Base-by-base conservation (phyloP, 2,797 vertebrate species). In the Phrynocephalus forsythii region DNA sequence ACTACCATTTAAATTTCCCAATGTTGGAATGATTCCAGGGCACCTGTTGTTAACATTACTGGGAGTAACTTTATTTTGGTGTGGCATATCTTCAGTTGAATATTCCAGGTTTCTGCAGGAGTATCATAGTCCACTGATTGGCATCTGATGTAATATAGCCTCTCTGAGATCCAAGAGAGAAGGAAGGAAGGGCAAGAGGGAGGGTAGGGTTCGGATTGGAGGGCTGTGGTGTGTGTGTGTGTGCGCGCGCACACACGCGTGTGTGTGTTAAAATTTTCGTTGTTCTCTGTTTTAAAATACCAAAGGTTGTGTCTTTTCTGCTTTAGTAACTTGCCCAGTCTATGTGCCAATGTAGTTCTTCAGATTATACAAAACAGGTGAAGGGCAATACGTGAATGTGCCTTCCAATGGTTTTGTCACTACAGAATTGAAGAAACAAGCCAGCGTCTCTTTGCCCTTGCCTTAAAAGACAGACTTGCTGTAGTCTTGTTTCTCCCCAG, bases 371-470 rank as follows among this genome's bases (percentile, higher is more conserved):
- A 71, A 71, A 44, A 3, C 15, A 18, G 60, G 22, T 30, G 15
- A 3, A 1, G 18, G 33, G 1, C 76, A 52, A 52, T 22, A 44
- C 38, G 38, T 13, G 82, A 56, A 79, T 48, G 24, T 13, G 24
- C 13, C 86, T 52, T 48, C 50, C 28, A 38, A 0, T 22, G 44
- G 1, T 28, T 3, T 24, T 87, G n/a, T 83, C 82, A 86, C 78
- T 81, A 22, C 0, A 56, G 79, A 8, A 44, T 16, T 83, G 71
- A 0, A 1, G 0, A 24, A 44, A 24, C 33, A 0, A 0, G 0
- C 10, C n/a, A 28, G 13, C 20, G 1, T 10, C 48, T 72, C 73
- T 68, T 79, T 0, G 24, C 60, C 11, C 10, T 89, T 72, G 52
- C 26, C 15, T 26, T 38, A 75, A 44, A 44, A 75, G 11, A 75